phyloP scores from a whole-genome alignment of 2,113 vertebrate species.

The Thermophis baileyi region DNA sequence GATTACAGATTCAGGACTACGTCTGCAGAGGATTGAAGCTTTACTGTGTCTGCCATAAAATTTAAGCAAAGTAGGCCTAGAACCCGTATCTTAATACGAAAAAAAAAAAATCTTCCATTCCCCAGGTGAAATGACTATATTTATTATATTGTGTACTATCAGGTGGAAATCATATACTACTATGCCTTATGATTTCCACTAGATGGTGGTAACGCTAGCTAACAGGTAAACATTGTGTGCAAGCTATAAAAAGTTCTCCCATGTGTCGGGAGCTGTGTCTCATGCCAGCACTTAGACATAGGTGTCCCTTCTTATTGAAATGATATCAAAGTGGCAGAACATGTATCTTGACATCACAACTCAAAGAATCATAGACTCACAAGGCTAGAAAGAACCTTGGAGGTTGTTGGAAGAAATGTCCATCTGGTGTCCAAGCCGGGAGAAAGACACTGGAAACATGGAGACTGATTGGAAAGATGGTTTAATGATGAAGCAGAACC shows the following conservation, averaged over 20 bases:
- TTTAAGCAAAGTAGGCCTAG: background rate
- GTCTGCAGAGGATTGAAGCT: background rate
- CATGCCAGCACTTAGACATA: background rate
- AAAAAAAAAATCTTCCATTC: background rate
- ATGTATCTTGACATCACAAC: background rate
- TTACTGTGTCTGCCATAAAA: background rate
- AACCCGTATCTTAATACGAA: background rate
- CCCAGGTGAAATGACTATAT: background rate
- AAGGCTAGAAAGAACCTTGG: too few relatives aligned
- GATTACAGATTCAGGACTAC: background rate
- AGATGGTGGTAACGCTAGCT: background rate
- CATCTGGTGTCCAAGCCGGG: too few relatives aligned
- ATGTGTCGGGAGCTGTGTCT: background rate
- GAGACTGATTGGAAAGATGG: too few relatives aligned
- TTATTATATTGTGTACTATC: background rate
- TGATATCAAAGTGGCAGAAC: background rate
- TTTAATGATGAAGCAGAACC: too few relatives aligned
- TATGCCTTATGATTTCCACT: background rate
- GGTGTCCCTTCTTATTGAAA: background rate
- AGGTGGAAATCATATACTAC: background rate
- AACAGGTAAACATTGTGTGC: background rate
- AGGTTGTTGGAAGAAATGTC: too few relatives aligned
- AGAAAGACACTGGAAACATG: too few relatives aligned
- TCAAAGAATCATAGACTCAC: background rate
- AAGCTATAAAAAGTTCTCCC: background rate